phyloP scores from a whole-genome alignment of 2,797 vertebrate species.

The Rhabdophis nuchalis region DNA sequence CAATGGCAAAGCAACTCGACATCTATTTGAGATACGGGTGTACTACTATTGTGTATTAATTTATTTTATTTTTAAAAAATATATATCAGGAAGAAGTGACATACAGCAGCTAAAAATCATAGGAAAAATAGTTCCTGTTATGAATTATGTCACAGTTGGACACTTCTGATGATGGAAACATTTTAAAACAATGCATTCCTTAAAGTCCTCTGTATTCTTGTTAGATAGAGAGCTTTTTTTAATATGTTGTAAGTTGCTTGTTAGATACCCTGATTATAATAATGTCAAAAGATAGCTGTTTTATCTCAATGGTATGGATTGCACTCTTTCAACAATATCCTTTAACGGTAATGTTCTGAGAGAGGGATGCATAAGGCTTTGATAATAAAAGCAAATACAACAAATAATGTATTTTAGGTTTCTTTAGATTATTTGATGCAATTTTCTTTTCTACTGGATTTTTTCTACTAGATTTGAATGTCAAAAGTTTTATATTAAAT shows the following conservation, averaged over 20 bases:
- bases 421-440: not conserved
- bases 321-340: not conserved
- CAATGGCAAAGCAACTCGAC: not conserved
- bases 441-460: not conserved
- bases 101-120: not conserved
- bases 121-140: not conserved
- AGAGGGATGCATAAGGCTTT: not conserved
- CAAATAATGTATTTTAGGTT: not conserved
- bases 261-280: not conserved
- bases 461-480: not conserved
- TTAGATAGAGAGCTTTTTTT: not conserved
- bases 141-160: not conserved
- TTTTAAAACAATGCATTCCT: not conserved
- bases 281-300: not conserved
- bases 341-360: rapidly evolving
- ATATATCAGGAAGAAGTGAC: not conserved
- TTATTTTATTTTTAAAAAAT: not conserved
- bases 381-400: not conserved
- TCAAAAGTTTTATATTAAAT: slow-evolving; percentile 5
- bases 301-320: not conserved
- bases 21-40: not conserved
- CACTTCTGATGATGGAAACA: not conserved
- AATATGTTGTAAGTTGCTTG: not conserved
- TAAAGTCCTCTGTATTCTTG: not conserved
- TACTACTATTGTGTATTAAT: not conserved